Percentiles rank a stretch among this genome's conserved stretches.
Evolutionary conservation across 2,888 invertebrate genomes (phyloP).

Genomic region (Spisula solida): DNA sequence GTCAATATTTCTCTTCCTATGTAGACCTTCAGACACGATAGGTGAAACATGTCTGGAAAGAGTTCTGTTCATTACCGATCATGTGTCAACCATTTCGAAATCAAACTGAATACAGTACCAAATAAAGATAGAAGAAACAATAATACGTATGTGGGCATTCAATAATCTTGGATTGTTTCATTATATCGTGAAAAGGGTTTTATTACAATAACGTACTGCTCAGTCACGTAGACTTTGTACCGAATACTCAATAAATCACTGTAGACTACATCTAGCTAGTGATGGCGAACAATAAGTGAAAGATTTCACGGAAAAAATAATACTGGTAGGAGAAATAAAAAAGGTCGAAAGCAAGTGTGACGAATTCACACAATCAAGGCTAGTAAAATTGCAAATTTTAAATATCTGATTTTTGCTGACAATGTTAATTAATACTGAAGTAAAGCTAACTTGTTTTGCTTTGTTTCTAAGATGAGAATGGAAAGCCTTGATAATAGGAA

Average conservation of each 20-base stretch:
- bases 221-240: not conserved
- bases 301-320: not conserved
- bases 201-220: not conserved
- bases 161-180: not conserved
- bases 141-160: not conserved
- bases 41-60: not conserved
- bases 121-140: not conserved
- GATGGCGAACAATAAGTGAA: no score
- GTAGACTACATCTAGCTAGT: no score
- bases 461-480: no score
- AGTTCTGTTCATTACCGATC: not conserved
- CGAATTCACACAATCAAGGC: not conserved
- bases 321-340: not conserved
- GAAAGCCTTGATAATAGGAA: no score
- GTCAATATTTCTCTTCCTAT: no score
- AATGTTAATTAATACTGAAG: no score
- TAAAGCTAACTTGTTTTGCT: no score
- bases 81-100: no score
- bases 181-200: not conserved
- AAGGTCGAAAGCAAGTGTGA: not conserved
- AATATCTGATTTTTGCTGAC: no score
- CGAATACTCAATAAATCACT: not conserved
- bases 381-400: no score
- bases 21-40: no score
- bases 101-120: not conserved